Base-by-base conservation (phyloP, 2,888 invertebrate species). In the Temnothorax unifasciatus region DNA sequence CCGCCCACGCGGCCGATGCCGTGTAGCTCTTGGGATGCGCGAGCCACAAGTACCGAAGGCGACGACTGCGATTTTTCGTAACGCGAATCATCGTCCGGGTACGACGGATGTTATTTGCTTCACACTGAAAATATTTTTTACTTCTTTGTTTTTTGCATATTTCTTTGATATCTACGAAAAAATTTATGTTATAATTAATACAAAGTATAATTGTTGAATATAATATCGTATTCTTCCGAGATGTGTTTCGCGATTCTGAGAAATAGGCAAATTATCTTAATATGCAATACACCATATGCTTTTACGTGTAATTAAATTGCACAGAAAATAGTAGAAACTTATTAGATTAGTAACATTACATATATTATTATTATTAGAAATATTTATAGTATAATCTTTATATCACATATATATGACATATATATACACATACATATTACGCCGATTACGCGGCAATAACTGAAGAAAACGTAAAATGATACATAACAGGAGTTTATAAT, bases 61-160 rank as follows among this genome's bases (percentile, higher is more conserved):
- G 86, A 90, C 88, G 82, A 88, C 84, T 61, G 89, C 91, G 91
- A 92, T 93, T 93, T 92, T 92, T 91, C 57, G 15, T 59, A 29
- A 38, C 57, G 66, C 64, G 66, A 57, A 57, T 75, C 63, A 83
- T 75, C 76, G 76, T 66, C n/a, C 29, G 21, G 25, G 29, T 13
- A 41, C 69, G 59, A 21, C 47, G 15, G 11, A 15, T 34, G 15
- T 69, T 44, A 34, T 2, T 6, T 63, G 34, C 15, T 6, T 50
- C 18, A 21, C 9, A 2, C 21, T 29, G 29, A 0, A 50, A 50
- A 3, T 5, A 47, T 38, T 29, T 0, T 3, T 47, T 15, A 13
- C 13, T 52, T 25, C 0, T 18, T 11, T 11, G 3, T 21, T 6
- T 25, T 11, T 34, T 54, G 1, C 9, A 29, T 2, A 47, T 47